Percentiles rank a stretch among this genome's conserved stretches.
phyloP scores from a whole-genome alignment of 1,140 invertebrate species.

The Ceratina japonica region DNA sequence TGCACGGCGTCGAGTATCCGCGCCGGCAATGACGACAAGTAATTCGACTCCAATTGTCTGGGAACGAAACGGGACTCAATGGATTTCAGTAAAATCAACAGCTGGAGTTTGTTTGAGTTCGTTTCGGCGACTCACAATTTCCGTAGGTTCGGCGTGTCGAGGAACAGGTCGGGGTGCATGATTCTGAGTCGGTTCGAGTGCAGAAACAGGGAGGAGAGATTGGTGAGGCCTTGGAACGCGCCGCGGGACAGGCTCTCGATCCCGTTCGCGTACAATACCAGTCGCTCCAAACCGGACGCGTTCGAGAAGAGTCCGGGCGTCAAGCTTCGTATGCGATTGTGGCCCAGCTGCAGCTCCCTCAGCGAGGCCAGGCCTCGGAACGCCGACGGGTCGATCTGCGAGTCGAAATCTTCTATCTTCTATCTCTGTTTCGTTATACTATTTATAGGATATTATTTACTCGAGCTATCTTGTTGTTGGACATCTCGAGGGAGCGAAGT shows the following conservation, averaged over 20 bases:
- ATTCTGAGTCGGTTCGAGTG: conserved; percentile 82
- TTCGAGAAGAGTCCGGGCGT: conserved; percentile 78
- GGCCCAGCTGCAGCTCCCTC: conserved; percentile 81
- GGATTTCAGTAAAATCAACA: too few relatives aligned
- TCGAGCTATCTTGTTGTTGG: conserved; percentile 79
- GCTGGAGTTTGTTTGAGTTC: too few relatives aligned
- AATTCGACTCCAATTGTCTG: conserved; percentile 90
- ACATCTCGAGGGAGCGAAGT: conserved; percentile 74
- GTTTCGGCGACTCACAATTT: conserved; percentile 68
- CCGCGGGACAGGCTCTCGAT: conserved; percentile 79
- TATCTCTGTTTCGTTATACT: neutral
- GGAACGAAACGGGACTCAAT: conserved; percentile 60
- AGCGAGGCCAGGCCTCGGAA: conserved; percentile 79
- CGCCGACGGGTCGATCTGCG: conserved; percentile 76
- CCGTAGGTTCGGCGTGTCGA: conserved; percentile 70
- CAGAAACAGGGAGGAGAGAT: conserved; percentile 81
- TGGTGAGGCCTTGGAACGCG: conserved; percentile 80
- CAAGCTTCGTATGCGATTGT: conserved; percentile 81
- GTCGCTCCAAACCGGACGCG: conserved; percentile 76
- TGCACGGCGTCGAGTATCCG: conserved; percentile 85
- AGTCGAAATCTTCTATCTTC: neutral
- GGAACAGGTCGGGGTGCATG: conserved; percentile 79
- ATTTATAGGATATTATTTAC: conserved; percentile 58
- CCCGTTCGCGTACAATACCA: conserved; percentile 83
- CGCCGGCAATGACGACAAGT: conserved; percentile 85